phyloP scores from a whole-genome alignment of 2,888 invertebrate genomes.

The Orchesellides sinensis region DNA sequence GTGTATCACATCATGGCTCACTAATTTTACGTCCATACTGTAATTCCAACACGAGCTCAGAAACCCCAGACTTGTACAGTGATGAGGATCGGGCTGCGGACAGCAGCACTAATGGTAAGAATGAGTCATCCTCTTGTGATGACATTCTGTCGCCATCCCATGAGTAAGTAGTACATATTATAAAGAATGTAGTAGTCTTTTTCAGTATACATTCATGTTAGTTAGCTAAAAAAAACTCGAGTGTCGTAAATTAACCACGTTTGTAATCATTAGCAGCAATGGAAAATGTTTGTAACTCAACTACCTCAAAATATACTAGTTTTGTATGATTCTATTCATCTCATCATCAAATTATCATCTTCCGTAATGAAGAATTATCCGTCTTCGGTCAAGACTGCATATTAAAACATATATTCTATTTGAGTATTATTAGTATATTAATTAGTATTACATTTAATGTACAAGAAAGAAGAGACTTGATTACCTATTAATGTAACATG shows the following conservation, averaged over 20 bases:
- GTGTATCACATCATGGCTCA: constrained; percentile 65
- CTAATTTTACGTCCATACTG: constrained; percentile 60
- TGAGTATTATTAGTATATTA: too few species aligned
- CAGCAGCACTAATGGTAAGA: constrained; percentile 66
- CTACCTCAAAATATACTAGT: constrained; percentile 37
- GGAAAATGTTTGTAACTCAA: constrained; percentile 15
- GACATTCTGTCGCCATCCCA: constrained; percentile 56
- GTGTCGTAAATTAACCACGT: too few species aligned
- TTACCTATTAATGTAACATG: too few species aligned
- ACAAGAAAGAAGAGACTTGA: constrained; percentile 1
- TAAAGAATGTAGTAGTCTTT: not conserved
- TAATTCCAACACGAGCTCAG: constrained; percentile 70
- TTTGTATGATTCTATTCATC: not conserved
- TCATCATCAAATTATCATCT: not conserved
- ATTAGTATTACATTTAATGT: too few species aligned
- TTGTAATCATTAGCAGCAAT: not conserved
- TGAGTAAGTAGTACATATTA: constrained; percentile 1
- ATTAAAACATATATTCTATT: not conserved
- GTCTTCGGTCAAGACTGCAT: constrained; percentile 44
- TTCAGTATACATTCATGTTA: too few species aligned
- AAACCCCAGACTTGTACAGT: constrained; percentile 70
- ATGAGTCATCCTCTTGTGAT: constrained; percentile 49
- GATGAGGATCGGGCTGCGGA: constrained; percentile 69
- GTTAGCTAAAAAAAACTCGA: not conserved
- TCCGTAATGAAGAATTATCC: constrained; percentile 2